These are phyloP conservation scores for Drosophila buzzatii DNA, from an alignment of 2,888 invertebrate genomes.

Conservation along the genomic window DNA sequence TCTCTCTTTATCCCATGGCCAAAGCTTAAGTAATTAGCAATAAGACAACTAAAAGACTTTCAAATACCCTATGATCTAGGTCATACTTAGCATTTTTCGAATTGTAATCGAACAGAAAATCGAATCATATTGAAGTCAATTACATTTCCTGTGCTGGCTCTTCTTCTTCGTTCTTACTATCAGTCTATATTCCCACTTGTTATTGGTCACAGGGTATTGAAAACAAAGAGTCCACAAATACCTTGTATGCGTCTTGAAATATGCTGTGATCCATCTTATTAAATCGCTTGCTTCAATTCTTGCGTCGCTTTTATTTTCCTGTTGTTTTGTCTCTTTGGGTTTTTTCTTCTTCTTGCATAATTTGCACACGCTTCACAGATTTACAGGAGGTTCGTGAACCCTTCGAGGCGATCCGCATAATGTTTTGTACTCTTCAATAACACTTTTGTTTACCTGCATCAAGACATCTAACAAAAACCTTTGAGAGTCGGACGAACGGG, in stretches of 20 bases:
- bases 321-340: constrained; percentile 1
- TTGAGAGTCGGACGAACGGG: constrained; percentile 36
- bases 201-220: not conserved
- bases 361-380: constrained; percentile 73
- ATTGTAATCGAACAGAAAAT: not conserved
- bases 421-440: constrained; percentile 22
- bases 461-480: constrained; percentile 47
- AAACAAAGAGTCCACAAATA: constrained; percentile 4
- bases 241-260: constrained; percentile 9
- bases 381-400: constrained; percentile 56
- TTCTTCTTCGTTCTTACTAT: not conserved
- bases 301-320: constrained; percentile 29
- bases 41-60: not conserved
- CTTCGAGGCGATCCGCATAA: constrained; percentile 31
- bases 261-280: constrained; percentile 40
- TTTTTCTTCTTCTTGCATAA: constrained; percentile 59
- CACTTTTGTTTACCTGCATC: constrained; percentile 39
- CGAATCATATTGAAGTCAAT: not conserved
- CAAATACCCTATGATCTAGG: not conserved
- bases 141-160: not conserved
- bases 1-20: constrained; percentile 33
- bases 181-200: not conserved
- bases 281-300: constrained; percentile 54
- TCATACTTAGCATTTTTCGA: not conserved
- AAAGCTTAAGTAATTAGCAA: constrained; percentile 49